Evolutionary conservation across 1,140 invertebrate genomes (phyloP).

Genomic region (Archegozetes longisetosus): DNA sequence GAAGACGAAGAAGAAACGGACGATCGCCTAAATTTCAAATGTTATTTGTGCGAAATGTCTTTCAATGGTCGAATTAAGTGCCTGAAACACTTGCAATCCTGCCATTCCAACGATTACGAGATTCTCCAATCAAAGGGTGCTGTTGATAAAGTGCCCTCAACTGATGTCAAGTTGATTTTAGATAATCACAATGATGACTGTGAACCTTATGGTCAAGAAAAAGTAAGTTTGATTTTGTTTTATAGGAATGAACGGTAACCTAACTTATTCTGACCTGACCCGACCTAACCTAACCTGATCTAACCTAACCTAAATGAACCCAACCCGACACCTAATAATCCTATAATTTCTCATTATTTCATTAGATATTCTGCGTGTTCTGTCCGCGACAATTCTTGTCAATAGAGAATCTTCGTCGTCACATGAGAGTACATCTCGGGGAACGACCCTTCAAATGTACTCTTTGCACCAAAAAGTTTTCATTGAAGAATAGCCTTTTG

Average conservation of each 20-base stretch:
- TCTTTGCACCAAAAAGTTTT: slow-evolving; percentile 38
- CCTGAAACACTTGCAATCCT: slow-evolving; percentile 55
- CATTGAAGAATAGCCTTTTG: slow-evolving; percentile 34
- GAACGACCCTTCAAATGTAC: slow-evolving; percentile 54
- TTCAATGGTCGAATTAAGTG: slow-evolving; percentile 59
- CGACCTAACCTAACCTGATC: too few relatives aligned
- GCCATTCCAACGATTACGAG: slow-evolving; percentile 42
- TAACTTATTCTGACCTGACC: too few relatives aligned
- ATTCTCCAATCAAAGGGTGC: slow-evolving; percentile 60
- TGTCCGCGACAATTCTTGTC: slow-evolving; percentile 85
- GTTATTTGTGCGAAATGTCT: slow-evolving; percentile 74
- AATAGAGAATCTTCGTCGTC: slow-evolving; percentile 63
- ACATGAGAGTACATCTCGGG: slow-evolving; percentile 51
- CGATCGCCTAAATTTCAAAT: slow-evolving; percentile 38
- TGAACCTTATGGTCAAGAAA: slow-evolving; percentile 29
- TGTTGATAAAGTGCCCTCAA: slow-evolving; percentile 26
- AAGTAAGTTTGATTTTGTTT: not conserved
- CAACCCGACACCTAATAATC: too few relatives aligned
- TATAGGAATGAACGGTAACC: too few relatives aligned
- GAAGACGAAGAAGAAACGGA: not conserved
- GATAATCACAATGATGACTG: slow-evolving; percentile 25
- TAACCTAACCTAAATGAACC: too few relatives aligned
- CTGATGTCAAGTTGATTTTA: slow-evolving; percentile 14
- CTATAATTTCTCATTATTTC: not conserved
- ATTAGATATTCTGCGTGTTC: slow-evolving; percentile 53